A percentile compares a stretch with the other conserved stretches of the same genome.
Evolutionary conservation across 2,888 invertebrate species (phyloP).

Genomic region (Andrena bicolor): DNA sequence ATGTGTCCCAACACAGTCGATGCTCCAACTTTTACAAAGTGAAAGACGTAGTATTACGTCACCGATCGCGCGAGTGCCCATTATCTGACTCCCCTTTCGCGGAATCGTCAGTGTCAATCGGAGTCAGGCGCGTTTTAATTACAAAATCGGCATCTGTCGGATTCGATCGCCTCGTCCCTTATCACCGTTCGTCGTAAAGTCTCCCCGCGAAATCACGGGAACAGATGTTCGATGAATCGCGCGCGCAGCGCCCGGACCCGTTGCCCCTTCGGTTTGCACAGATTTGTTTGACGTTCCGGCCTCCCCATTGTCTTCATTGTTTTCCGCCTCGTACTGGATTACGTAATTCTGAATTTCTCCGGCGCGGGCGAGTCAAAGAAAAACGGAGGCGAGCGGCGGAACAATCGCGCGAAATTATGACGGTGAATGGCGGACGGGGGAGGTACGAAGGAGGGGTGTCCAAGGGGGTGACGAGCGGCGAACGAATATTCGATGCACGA

Average conservation of each 20-base stretch:
- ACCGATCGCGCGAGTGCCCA: too few species aligned
- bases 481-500: constrained; percentile 37
- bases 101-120: constrained; percentile 4
- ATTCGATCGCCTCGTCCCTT: constrained; percentile 52
- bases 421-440: constrained; percentile 26
- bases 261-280: constrained; percentile 74
- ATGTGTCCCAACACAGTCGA: too few species aligned
- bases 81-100: background rate
- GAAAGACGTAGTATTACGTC: too few species aligned
- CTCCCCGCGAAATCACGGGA: constrained; percentile 66
- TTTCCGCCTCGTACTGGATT: constrained; percentile 74
- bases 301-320: constrained; percentile 77
- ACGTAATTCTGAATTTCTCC: constrained; percentile 79
- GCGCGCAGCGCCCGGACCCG: constrained; percentile 7
- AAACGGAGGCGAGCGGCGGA: constrained; percentile 3
- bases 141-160: constrained; percentile 52
- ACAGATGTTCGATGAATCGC: constrained; percentile 78
- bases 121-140: constrained; percentile 34
- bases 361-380: constrained; percentile 5
- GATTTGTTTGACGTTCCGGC: constrained; percentile 78
- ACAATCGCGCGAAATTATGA: constrained; percentile 55
- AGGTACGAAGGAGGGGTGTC: background rate
- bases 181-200: constrained; percentile 37
- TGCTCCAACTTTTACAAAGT: too few species aligned
- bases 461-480: background rate